Evolutionary conservation across 2,888 invertebrate genomes (phyloP).

Genomic region (Danaus chrysippus): DNA sequence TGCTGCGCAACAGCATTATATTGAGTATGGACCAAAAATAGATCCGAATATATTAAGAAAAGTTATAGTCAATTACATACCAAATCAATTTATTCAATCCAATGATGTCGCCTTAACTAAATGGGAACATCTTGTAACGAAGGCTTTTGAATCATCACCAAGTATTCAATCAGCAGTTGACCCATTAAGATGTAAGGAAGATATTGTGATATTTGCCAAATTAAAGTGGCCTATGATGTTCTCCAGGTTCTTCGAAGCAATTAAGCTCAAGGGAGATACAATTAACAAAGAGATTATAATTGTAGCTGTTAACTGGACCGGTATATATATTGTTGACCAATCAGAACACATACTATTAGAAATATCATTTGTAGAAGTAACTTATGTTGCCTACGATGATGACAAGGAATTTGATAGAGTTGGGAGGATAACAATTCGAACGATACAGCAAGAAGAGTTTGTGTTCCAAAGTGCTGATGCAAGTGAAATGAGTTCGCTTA

Average conservation of each 20-base stretch:
- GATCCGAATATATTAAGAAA: slow-evolving; percentile 83
- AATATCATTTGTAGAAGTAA: slow-evolving; percentile 91
- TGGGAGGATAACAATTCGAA: slow-evolving; percentile 86
- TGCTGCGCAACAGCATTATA: slow-evolving; percentile 93
- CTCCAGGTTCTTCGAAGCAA: slow-evolving; percentile 95
- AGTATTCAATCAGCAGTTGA: slow-evolving; percentile 84
- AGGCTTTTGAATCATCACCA: slow-evolving; percentile 84
- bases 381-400: slow-evolving; percentile 82
- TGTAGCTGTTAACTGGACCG: slow-evolving; percentile 96
- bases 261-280: slow-evolving; percentile 85
- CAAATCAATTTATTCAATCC: slow-evolving; percentile 83
- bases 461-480: slow-evolving; percentile 94
- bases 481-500: slow-evolving; percentile 88
- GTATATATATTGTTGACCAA: slow-evolving; percentile 94
- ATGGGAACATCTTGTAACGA: slow-evolving; percentile 86
- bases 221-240: slow-evolving; percentile 96
- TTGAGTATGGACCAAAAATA: slow-evolving; percentile 86
- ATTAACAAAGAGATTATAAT: slow-evolving; percentile 87
- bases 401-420: slow-evolving; percentile 71
- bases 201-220: slow-evolving; percentile 94
- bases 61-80: slow-evolving; percentile 88
- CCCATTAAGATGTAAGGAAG: slow-evolving; percentile 87
- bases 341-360: slow-evolving; percentile 94
- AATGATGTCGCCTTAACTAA: slow-evolving; percentile 81
- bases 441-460: slow-evolving; percentile 93